Evolutionary conservation across 2,113 vertebrate species (phyloP).

Genomic region (Lepisosteus oculatus): DNA sequence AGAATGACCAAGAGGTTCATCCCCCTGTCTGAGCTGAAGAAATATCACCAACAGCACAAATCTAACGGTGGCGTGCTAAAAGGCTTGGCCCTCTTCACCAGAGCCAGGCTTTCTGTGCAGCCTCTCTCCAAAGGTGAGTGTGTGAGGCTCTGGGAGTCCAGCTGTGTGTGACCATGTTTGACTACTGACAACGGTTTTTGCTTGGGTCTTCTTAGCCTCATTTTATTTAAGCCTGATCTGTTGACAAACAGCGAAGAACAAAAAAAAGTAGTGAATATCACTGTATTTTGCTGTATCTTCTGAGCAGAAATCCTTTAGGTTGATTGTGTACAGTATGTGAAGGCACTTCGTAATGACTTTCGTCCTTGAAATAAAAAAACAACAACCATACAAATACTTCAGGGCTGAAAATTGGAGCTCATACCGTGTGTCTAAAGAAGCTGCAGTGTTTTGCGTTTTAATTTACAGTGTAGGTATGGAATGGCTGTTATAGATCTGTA

Average conservation of each 20-base stretch:
- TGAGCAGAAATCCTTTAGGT: background rate
- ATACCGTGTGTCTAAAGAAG: too few species aligned
- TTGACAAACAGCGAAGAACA: background rate
- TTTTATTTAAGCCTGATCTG: background rate
- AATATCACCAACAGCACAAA: constrained; percentile 76
- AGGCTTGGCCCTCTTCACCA: constrained; percentile 79
- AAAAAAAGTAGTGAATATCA: too few species aligned
- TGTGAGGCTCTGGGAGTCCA: background rate
- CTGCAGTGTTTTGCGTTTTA: too few species aligned
- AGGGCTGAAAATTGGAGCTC: too few species aligned
- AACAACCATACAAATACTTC: too few species aligned
- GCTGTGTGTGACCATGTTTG: too few species aligned
- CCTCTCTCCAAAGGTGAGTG: constrained; percentile 76
- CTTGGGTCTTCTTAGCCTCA: too few species aligned
- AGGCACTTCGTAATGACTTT: background rate
- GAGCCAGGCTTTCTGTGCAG: constrained; percentile 84
- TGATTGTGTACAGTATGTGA: background rate
- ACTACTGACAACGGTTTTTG: too few species aligned
- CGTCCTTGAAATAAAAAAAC: background rate
- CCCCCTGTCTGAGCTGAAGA: constrained; percentile 83
- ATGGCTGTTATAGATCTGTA: too few species aligned
- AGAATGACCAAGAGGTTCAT: constrained; percentile 85
- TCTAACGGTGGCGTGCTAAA: constrained; percentile 72
- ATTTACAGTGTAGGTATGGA: too few species aligned
- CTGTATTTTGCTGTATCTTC: too few species aligned